A percentile compares a stretch with the other conserved stretches of the same genome.
phyloP scores from a whole-genome alignment of 2,113 vertebrate genomes.

The Sapayoa aenigma region DNA sequence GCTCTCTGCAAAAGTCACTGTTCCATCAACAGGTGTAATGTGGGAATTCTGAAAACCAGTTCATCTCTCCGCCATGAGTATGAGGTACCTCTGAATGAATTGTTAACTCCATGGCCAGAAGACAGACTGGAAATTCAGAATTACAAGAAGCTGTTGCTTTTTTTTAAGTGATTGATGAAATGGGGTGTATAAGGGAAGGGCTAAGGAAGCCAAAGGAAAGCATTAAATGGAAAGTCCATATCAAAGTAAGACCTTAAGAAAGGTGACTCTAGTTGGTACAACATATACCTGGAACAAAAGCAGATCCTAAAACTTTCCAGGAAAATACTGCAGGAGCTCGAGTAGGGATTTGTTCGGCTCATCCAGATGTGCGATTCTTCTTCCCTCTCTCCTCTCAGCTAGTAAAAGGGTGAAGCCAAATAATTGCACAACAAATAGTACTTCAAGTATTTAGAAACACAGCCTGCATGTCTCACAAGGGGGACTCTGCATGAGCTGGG shows the following conservation, averaged over 20 bases:
- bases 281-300: not conserved
- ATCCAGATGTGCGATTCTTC: not conserved
- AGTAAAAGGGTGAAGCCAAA: not conserved
- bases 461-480: not conserved
- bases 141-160: not conserved
- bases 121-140: not conserved
- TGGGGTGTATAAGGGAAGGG: not conserved
- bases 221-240: not conserved
- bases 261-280: not conserved
- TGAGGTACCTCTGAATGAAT: not conserved
- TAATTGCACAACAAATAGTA: constrained; percentile 14
- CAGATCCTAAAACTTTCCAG: not conserved
- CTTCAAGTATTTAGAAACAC: constrained; percentile 40
- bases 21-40: not conserved
- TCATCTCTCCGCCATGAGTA: not conserved
- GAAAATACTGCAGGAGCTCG: not conserved
- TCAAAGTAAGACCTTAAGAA: not conserved
- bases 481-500: not conserved
- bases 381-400: not conserved
- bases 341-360: not conserved
- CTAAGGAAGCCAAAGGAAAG: constrained; percentile 10
- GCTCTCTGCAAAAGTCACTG: not conserved
- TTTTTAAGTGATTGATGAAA: not conserved
- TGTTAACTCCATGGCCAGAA: not conserved
- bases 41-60: not conserved